Conservation (phyloP, 2,797 vertebrate genomes). For the Buphagus erythrorhynchus region DNA sequence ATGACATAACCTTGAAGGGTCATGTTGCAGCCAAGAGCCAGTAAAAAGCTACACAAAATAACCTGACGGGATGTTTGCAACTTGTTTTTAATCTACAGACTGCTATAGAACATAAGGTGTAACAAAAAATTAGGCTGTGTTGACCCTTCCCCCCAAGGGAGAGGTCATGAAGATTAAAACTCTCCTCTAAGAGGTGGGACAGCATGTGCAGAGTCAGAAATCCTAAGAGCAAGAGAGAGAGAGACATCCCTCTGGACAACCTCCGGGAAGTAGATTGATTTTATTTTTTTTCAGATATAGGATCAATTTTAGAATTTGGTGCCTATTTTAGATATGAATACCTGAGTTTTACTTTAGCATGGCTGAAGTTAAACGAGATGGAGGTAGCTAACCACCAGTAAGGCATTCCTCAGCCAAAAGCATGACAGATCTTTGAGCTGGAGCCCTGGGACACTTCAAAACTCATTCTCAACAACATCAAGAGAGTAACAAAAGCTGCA, state of each 20-base stretch:
- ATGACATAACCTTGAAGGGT: not conserved
- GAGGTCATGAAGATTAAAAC: not conserved
- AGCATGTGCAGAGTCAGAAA: not conserved
- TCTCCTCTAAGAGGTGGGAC: not conserved
- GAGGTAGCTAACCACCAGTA: not conserved
- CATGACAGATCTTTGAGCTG: not conserved
- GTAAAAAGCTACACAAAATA: not conserved
- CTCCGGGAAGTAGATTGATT: not conserved
- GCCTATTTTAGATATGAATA: not conserved
- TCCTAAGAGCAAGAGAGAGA: not conserved
- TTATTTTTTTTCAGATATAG: not conserved
- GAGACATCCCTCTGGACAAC: not conserved
- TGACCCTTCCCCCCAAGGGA: not conserved
- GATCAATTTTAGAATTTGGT: not conserved
- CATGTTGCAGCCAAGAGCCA: not conserved
- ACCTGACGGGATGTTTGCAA: not conserved
- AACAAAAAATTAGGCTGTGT: not conserved
- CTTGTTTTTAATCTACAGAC: not conserved
- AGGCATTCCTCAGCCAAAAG: not conserved
- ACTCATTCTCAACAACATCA: not conserved
- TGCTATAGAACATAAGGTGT: not conserved
- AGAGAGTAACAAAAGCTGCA: not conserved
- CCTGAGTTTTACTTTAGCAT: not conserved
- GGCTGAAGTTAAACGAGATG: not conserved
- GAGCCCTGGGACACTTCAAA: not conserved